phyloP scores from a whole-genome alignment of 2,888 invertebrate species.

The Conistra vaccinii region DNA sequence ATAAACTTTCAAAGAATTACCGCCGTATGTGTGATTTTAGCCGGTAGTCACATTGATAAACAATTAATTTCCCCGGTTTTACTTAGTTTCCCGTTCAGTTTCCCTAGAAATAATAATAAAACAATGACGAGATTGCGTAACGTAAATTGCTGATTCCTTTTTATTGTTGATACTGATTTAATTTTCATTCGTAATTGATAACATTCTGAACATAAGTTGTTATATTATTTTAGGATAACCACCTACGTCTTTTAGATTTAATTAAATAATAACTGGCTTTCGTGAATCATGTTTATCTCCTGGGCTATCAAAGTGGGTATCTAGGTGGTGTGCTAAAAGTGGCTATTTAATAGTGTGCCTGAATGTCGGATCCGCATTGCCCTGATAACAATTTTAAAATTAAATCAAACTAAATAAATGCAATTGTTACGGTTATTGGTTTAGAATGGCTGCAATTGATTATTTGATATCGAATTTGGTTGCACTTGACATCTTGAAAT shows the following conservation, averaged over 20 bases:
- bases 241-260: not conserved
- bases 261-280: constrained; percentile 1
- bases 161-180: not conserved
- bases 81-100: not conserved
- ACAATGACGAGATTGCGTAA: not conserved
- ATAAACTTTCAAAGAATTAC: too few relatives aligned
- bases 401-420: constrained; percentile 15
- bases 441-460: not conserved
- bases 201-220: not conserved
- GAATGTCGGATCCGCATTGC: constrained; percentile 1
- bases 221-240: not conserved
- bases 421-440: not conserved
- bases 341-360: constrained; percentile 24
- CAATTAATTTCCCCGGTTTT: too few relatives aligned
- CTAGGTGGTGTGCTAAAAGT: constrained; percentile 32
- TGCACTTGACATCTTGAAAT: not conserved
- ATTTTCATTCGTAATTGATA: not conserved
- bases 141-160: not conserved
- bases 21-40: too few relatives aligned
- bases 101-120: not conserved
- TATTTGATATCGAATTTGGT: not conserved
- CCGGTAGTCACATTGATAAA: too few relatives aligned
- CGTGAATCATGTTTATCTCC: constrained; percentile 36
- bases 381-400: constrained; percentile 10
- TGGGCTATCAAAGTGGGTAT: constrained; percentile 24